Conservation (phyloP, 1,140 invertebrate species). For the Lasioglossum baleicum region DNA sequence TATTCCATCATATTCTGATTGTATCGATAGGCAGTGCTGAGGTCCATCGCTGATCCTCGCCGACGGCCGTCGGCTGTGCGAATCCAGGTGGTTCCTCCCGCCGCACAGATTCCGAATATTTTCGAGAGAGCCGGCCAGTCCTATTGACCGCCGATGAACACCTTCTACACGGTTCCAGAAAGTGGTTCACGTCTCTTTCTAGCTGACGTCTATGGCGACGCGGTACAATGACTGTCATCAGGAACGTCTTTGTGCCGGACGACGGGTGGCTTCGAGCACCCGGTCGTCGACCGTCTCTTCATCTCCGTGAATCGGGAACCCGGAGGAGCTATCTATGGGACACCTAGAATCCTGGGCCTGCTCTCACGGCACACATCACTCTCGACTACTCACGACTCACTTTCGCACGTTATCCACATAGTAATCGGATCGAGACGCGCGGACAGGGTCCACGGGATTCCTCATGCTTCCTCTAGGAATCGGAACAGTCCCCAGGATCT, state of each 20-base stretch:
- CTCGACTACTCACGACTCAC: slow-evolving; percentile 12
- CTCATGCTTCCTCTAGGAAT: not conserved
- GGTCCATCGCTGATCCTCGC: slow-evolving; percentile 85
- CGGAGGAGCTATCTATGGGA: slow-evolving; percentile 10
- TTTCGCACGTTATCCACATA: slow-evolving; percentile 14
- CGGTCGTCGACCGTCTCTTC: slow-evolving; percentile 68
- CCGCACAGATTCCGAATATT: slow-evolving; percentile 28
- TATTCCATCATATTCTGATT: slow-evolving; percentile 99
- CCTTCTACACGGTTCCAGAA: slow-evolving; percentile 48
- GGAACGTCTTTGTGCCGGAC: slow-evolving; percentile 71
- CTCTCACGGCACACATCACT: slow-evolving; percentile 48
- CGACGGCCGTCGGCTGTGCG: slow-evolving; percentile 73
- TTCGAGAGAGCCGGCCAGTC: slow-evolving; percentile 17
- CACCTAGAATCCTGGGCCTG: not conserved
- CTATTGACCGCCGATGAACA: slow-evolving; percentile 68
- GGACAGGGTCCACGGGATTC: not conserved
- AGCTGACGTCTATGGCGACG: slow-evolving; percentile 61
- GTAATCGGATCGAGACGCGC: not conserved
- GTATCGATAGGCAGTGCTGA: slow-evolving; percentile 95
- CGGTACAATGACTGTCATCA: slow-evolving; percentile 75
- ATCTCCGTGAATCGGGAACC: slow-evolving; percentile 55
- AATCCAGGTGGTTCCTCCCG: slow-evolving; percentile 69
- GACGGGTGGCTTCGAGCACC: slow-evolving; percentile 70
- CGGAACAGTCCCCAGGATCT: not conserved
- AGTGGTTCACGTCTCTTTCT: slow-evolving; percentile 61